Percentiles rank a stretch among this genome's conserved stretches.
phyloP scores from a whole-genome alignment of 2,888 invertebrate genomes.

The Phalangium opilio region DNA sequence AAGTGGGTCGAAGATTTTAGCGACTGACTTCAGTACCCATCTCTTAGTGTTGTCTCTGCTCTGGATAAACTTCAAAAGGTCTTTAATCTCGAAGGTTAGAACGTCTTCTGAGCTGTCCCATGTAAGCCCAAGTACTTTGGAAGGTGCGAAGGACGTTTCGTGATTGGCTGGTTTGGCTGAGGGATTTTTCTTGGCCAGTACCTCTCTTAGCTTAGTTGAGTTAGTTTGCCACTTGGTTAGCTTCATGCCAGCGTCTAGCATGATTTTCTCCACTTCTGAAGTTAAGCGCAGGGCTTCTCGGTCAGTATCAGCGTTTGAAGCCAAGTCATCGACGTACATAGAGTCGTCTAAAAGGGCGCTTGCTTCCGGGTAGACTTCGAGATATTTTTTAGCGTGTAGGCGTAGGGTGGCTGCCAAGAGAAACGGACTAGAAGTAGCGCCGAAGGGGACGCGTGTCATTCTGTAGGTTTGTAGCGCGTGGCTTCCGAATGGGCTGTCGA shows the following conservation, averaged over 20 bases:
- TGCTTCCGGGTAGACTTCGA: background rate
- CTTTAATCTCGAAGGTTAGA: background rate
- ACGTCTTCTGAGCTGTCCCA: conserved; percentile 4
- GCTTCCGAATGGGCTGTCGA: background rate
- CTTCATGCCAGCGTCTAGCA: conserved; percentile 1
- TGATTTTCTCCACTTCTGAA: background rate
- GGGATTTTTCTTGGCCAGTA: background rate
- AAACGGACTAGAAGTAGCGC: conserved; percentile 3
- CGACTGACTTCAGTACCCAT: no score
- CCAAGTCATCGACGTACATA: conserved; percentile 3
- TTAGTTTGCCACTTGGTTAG: conserved; percentile 1
- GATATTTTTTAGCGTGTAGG: conserved; percentile 2
- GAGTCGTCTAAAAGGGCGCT: background rate
- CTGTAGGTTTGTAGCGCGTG: background rate
- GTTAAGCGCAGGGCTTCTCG: background rate
- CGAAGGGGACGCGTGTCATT: background rate
- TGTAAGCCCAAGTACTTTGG: conserved; percentile 1
- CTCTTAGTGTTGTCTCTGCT: no score
- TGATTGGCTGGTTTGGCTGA: background rate
- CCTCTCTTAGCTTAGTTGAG: background rate
- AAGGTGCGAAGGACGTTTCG: background rate
- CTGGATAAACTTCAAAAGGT: no score
- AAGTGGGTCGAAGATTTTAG: no score
- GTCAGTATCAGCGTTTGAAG: background rate
- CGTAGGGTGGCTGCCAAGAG: conserved; percentile 1